A percentile compares a stretch with the other conserved stretches of the same genome.
Evolutionary conservation across 2,888 invertebrate species (phyloP).

Genomic region (Vannuccia rotundouncinata): DNA sequence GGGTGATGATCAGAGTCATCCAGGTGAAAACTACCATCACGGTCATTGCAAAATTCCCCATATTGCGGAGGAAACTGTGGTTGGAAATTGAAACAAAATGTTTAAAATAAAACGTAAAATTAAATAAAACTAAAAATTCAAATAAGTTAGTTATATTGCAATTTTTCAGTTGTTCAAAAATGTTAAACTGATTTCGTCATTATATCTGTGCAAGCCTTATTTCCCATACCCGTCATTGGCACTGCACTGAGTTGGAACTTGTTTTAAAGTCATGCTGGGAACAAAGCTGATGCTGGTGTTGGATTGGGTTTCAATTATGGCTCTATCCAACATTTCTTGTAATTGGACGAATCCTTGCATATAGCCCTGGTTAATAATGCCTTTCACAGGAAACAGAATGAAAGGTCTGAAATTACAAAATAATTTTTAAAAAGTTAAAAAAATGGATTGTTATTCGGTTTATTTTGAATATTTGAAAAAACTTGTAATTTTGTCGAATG

Average conservation of each 20-base stretch:
- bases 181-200: no score
- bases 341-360: slow-evolving; percentile 22
- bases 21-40: slow-evolving; percentile 28
- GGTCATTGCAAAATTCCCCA: slow-evolving; percentile 2
- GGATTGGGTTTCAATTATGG: background rate
- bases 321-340: slow-evolving; percentile 14
- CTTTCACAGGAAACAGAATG: background rate
- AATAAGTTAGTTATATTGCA: no score
- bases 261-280: background rate
- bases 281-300: background rate
- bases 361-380: background rate
- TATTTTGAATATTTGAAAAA: no score
- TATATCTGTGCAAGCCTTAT: no score
- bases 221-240: background rate
- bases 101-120: no score
- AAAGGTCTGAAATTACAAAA: slow-evolving; percentile 20
- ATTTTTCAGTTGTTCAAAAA: no score
- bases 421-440: background rate
- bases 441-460: no score
- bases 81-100: no score
- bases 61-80: slow-evolving; percentile 4
- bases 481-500: no score
- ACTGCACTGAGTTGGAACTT: background rate
- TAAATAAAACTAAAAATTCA: no score
- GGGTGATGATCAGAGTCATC: slow-evolving; percentile 14